Base-by-base conservation (phyloP, 2,113 vertebrate species). In the Empidonax traillii region DNA sequence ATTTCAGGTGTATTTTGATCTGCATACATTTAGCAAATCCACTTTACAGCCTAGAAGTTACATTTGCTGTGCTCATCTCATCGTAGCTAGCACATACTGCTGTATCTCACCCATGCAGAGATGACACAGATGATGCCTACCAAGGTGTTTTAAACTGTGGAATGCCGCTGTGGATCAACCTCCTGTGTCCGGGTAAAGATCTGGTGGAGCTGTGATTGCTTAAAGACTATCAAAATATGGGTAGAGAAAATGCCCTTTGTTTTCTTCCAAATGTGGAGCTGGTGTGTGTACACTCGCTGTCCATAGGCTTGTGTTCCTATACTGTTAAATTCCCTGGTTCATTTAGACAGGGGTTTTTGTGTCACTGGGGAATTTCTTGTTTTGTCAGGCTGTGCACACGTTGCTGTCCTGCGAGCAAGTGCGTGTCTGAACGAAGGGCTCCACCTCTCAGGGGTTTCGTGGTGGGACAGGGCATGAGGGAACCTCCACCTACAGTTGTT, bases 381-480 rank as follows among this genome's bases (percentile, higher is more conserved):
- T 69, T 24, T 0, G 0, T 21, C 61, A 68, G 19, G 49, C 76
- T 21, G 41, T 10, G 31, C 4, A 1, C 6, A 22, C 7, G 1
- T 49, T 67, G 61, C 35, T 2, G 3, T 66, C 1, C 0, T 35
- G 13, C 0, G 0, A 78, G 12, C 49, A 21, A 21, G 18, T 0
- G 0, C 10, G 52, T 33, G 18, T 41, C 56, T 39, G 80, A 81
- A 71, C 1, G 3, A 56, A 52, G n/a, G 58, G 37, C 46, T 61
- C 39, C 3, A 0, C 46, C 72, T 72, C 46, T 15, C 8, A 51
- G 77, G 61, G 52, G 27, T 22, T 31, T n/a, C 2, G 0, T 43
- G 31, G 22, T 1, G 2, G 15, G n/a, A 49, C 19, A 21, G 47
- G 46, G 71, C 37, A 53, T 11, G 66, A 62, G 33, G 59, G 46